phyloP scores from a whole-genome alignment of 53 echinoderm and acorn worm species.

The Patiria pectinifera region DNA sequence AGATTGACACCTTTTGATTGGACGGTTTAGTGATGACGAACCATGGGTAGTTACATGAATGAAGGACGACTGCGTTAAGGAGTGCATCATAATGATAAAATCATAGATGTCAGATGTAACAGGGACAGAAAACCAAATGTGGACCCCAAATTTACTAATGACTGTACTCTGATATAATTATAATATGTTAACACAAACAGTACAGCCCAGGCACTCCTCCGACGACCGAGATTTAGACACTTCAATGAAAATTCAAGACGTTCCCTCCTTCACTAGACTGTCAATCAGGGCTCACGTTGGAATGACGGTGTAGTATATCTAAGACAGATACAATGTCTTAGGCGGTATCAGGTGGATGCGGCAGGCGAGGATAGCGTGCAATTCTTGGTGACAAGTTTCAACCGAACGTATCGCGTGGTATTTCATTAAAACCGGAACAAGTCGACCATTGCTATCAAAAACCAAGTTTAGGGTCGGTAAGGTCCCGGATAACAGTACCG shows the following conservation, averaged over 20 bases:
- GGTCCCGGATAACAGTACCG: neutral
- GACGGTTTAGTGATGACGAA: neutral
- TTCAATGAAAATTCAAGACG: neutral
- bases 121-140: neutral
- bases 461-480: neutral
- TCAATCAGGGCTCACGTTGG: constrained; percentile 12
- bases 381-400: neutral
- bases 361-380: neutral
- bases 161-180: neutral
- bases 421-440: neutral
- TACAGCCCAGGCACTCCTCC: neutral
- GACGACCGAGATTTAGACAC: neutral
- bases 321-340: neutral
- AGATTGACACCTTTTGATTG: neutral
- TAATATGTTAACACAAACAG: neutral
- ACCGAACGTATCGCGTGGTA: neutral
- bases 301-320: constrained; percentile 21
- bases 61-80: too few species aligned
- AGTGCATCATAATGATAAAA: neutral
- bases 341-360: neutral
- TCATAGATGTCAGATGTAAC: neutral
- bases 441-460: neutral
- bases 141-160: neutral
- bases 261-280: constrained; percentile 21
- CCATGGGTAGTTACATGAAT: neutral